Evolutionary conservation across 2,113 vertebrate species (phyloP), one percentile per base, ranked within the genome.

Genomic region (Corvus moneduloides): DNA sequence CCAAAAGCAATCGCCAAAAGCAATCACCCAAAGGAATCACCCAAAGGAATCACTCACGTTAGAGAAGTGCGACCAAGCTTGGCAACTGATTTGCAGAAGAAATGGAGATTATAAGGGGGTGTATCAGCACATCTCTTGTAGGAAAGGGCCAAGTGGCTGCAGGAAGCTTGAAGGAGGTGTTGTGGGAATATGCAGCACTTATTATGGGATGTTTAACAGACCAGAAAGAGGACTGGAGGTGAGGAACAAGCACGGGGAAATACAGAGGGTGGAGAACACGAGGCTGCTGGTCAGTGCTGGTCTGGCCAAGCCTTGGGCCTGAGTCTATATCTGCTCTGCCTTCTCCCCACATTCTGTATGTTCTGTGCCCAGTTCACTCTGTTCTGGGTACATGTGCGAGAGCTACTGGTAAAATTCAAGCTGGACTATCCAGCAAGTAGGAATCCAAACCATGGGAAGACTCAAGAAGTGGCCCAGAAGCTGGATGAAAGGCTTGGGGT

Each of bases 381-480:
- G 3, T 5, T 61, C 55, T 44, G 24, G 41, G 66, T 5, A 21
- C 1, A 0, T 6, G 13, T 10, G 23, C 0, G 5, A 55, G 17
- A 88, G 16, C 48, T 46, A 32, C 72, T 19, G 27, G 15, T 32
- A 32, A 63, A 67, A 79, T 23, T 46, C 54, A 49, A 18, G 35
- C 5, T 48, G 43, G n/a, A 46, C n/a, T 32, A 54, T 32, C 48
- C 62, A 76, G 28, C 26, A 67, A 67, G 28, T 1, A 67, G 20
- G 72, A 93, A 72, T 23, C 43, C 27, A 37, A 52, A 72, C 22
- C 0, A 0, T 13, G 56, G 32, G 12, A 37, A 82, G 35, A 37
- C 41, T 39, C 61, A 48, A 58, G n/a, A 62, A 39, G 61, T 54
- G 46, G 32, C 43, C 28, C 79, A 92, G 64, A n/a, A 62, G 41